These are phyloP conservation scores for Zaprionus bogoriensis DNA, from an alignment of 2,888 invertebrate genomes.

Conservation along the genomic window DNA sequence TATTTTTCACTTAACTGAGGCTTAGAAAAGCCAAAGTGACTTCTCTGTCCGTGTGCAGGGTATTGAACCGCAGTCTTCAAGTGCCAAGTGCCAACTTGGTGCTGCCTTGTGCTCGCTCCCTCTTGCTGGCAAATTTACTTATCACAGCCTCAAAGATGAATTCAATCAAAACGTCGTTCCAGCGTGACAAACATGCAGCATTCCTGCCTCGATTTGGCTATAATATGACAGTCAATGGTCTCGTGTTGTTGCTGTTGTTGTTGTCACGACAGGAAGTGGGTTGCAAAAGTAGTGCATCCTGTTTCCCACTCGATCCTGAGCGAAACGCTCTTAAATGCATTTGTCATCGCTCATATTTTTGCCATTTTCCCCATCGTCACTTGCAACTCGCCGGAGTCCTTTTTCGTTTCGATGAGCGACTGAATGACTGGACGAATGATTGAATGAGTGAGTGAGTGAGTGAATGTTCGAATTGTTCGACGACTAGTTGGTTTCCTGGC, in stretches of 20 bases:
- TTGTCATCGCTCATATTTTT: slow-evolving; percentile 49
- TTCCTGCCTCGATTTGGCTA: slow-evolving; percentile 30
- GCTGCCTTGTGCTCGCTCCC: too few species aligned
- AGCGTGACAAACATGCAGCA: slow-evolving; percentile 38
- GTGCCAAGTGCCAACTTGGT: too few species aligned
- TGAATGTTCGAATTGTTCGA: slow-evolving; percentile 23
- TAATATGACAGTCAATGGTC: slow-evolving; percentile 49
- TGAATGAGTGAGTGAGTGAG: too few species aligned
- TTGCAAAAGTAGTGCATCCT: not conserved
- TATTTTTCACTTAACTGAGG: too few species aligned
- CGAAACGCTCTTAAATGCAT: slow-evolving; percentile 40
- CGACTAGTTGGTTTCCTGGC: slow-evolving; percentile 34
- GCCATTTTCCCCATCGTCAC: slow-evolving; percentile 37
- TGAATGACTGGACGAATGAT: too few species aligned
- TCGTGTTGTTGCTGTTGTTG: slow-evolving; percentile 6
- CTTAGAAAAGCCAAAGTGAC: too few species aligned
- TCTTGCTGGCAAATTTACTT: slow-evolving; percentile 51
- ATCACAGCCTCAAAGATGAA: slow-evolving; percentile 29
- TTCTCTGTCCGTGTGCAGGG: too few species aligned
- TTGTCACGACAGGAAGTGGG: not conserved
- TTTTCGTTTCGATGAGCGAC: slow-evolving; percentile 42
- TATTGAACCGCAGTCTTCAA: too few species aligned
- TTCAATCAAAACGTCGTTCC: slow-evolving; percentile 40
- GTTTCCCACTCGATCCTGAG: too few species aligned
- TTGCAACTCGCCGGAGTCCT: slow-evolving; percentile 55